phyloP scores from a whole-genome alignment of 2,797 vertebrate genomes.

The Gallirallus australis region DNA sequence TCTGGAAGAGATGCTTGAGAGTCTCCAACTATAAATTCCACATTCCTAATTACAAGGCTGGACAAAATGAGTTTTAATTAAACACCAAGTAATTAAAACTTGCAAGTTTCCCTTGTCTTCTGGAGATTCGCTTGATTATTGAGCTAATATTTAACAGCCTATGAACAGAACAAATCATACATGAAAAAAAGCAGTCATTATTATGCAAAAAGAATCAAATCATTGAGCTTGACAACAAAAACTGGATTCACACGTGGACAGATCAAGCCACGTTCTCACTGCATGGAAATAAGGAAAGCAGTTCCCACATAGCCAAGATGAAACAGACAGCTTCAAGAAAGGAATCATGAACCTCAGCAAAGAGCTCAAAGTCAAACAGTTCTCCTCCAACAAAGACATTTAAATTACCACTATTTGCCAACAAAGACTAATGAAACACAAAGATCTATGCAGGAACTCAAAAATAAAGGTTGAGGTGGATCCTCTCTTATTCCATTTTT shows the following conservation, averaged over 20 bases:
- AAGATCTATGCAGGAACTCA: background rate
- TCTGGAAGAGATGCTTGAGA: background rate
- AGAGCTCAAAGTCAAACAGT: background rate
- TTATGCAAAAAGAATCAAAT: background rate
- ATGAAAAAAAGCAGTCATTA: background rate
- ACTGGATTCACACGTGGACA: background rate
- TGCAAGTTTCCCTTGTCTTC: background rate
- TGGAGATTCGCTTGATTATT: background rate
- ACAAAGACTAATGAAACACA: background rate
- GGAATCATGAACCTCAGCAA: background rate
- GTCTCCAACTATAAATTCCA: background rate
- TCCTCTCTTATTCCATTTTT: background rate
- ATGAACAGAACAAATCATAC: background rate
- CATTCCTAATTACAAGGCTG: background rate
- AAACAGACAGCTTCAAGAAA: background rate
- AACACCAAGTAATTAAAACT: background rate
- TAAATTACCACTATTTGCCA: background rate
- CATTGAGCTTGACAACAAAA: background rate
- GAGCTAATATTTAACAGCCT: background rate
- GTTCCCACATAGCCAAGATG: background rate
- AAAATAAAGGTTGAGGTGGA: background rate
- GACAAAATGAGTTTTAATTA: background rate
- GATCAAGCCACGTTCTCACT: background rate
- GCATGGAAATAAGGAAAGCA: background rate
- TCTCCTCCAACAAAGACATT: background rate